Base-by-base conservation (phyloP, 2,888 invertebrate species). In the Heterodera filipjevi region DNA sequence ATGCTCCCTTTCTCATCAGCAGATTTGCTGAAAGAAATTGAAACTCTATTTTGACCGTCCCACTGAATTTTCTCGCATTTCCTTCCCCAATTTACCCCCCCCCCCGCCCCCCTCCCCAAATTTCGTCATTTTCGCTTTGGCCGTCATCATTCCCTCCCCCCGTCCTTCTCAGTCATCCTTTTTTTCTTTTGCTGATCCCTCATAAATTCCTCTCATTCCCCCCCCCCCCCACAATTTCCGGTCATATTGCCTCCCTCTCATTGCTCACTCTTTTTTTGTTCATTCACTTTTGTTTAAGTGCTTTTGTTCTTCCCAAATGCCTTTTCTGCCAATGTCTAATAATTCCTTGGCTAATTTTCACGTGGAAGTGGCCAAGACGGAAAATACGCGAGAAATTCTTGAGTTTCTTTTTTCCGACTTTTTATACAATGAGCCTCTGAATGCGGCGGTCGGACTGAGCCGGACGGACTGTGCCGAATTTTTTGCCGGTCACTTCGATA, bases 331-430 rank as follows among this genome's bases (percentile, higher is more conserved):
- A 22, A 59, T 22, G 59, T n/a, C 59, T 35, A 68, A 68, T 35
- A 35, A 35, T 16, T 64, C 75, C 12, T 16, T 75, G 44, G 30
- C 64, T 44, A 44, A n/a, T n/a, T 75, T 75, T 75, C 64, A 44
- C 3, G 44, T 75, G 39, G 66, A 75, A 64, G 53, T 49, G 27
- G 75, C 75, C 12, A 16, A 75, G 22, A 16, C 64, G 44, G 33
- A 53, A 33, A 82, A 83, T 59, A 35, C 46, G 33, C 74, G 49
- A 14, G 53, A 78, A 19, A 72, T 82, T 44, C 66, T 76, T 66
- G 78, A 82, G 66, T 82, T 82, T 59, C 33, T 82, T 14, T 66
- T 76, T 30, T 27, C 32, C 59, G 82, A 82, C 66, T 82, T 82
- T 68, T 70, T 82, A 32, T 32, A 71, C 72, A 81, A 16, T 22